Conservation (phyloP, 2,888 invertebrate species). For the Taphrorychus bicolor region DNA sequence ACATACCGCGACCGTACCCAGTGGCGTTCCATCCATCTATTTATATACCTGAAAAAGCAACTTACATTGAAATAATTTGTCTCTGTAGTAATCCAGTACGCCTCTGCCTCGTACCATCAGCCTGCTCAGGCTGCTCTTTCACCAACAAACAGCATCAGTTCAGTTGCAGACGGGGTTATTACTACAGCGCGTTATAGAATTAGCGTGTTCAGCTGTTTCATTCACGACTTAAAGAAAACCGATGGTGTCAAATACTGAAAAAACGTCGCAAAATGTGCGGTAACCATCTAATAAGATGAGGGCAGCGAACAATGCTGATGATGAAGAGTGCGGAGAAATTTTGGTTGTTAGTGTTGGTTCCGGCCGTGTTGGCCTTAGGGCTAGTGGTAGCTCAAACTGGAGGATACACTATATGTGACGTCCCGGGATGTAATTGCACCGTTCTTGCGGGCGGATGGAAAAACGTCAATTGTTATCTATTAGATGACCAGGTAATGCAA, state of each 20-base stretch:
- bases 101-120: conserved; percentile 26
- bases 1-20: not conserved
- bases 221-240: not conserved
- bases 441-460: conserved; percentile 66
- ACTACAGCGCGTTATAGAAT: conserved; percentile 6
- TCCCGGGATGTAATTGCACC: conserved; percentile 68
- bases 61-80: no score
- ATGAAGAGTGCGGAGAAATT: conserved; percentile 41
- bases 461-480: conserved; percentile 70
- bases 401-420: conserved; percentile 63
- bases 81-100: conserved; percentile 9
- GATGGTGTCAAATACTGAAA: conserved; percentile 5
- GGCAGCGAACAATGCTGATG: conserved; percentile 18
- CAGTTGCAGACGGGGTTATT: not conserved
- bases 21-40: not conserved
- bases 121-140: conserved; percentile 19
- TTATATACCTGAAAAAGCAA: not conserved
- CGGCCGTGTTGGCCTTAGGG: conserved; percentile 16
- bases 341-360: conserved; percentile 41
- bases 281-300: not conserved
- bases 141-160: conserved; percentile 30
- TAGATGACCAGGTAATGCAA: conserved; percentile 63
- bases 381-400: conserved; percentile 40
- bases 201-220: conserved; percentile 3
- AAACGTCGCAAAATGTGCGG: conserved; percentile 16